phyloP scores from a whole-genome alignment of 2,888 invertebrate species.

The Chaetogeoica ovagalla region DNA sequence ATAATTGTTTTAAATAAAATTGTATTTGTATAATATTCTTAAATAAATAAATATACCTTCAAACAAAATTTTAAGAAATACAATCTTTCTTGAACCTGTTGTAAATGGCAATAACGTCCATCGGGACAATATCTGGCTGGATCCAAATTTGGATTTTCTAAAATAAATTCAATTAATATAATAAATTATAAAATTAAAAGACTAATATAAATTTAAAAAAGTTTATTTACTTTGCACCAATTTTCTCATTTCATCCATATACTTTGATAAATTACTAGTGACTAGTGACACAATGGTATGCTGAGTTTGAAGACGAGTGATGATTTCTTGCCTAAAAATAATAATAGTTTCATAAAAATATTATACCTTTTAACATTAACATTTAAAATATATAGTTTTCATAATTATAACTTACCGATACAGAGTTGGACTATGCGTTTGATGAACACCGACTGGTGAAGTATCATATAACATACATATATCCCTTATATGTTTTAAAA shows the following conservation, averaged over 20 bases:
- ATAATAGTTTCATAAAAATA: background rate
- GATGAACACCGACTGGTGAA: slow-evolving; percentile 66
- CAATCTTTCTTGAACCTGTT: slow-evolving; percentile 91
- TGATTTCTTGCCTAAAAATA: slow-evolving; percentile 71
- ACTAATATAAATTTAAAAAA: too few species aligned
- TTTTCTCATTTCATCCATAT: slow-evolving; percentile 83
- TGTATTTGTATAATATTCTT: too few species aligned
- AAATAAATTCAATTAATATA: slow-evolving; percentile 55
- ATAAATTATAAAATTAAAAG: background rate
- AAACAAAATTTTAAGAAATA: slow-evolving; percentile 89
- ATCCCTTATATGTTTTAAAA: slow-evolving; percentile 91
- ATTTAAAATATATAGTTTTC: too few species aligned
- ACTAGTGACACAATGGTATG: slow-evolving; percentile 92
- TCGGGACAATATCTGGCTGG: slow-evolving; percentile 80
- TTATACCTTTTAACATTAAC: too few species aligned
- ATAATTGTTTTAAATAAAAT: background rate
- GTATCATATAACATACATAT: slow-evolving; percentile 94
- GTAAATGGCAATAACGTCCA: slow-evolving; percentile 85
- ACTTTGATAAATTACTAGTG: slow-evolving; percentile 85
- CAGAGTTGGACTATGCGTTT: slow-evolving; percentile 61
- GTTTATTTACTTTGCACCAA: slow-evolving; percentile 63
- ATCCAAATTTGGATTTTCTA: slow-evolving; percentile 76
- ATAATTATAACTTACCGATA: slow-evolving; percentile 61
- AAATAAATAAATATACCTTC: slow-evolving; percentile 62
- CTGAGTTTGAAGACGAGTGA: slow-evolving; percentile 86